A percentile compares a stretch with the other conserved stretches of the same genome.
Conservation (phyloP, 2,888 invertebrate genomes). For the Ennomos erosarius region DNA sequence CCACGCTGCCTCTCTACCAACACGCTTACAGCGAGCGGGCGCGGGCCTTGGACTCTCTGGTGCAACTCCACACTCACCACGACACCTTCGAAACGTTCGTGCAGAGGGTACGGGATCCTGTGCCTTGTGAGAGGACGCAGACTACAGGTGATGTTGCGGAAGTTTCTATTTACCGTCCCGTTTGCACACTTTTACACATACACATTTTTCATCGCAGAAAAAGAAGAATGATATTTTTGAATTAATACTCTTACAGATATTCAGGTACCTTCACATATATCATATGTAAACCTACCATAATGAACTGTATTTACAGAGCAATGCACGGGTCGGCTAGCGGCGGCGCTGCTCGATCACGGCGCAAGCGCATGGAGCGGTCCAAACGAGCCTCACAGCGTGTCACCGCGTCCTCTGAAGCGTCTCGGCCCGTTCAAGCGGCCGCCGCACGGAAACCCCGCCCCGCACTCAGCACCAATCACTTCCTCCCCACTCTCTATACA, state of each 20-base stretch:
- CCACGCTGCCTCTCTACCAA: slow-evolving; percentile 95
- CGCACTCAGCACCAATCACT: slow-evolving; percentile 49
- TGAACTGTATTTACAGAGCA: slow-evolving; percentile 52
- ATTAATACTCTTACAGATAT: too few relatives aligned
- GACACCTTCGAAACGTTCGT: slow-evolving; percentile 95
- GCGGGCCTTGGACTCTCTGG: slow-evolving; percentile 93
- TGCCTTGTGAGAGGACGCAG: slow-evolving; percentile 33
- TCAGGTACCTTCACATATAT: too few relatives aligned
- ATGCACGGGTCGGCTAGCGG: slow-evolving; percentile 81
- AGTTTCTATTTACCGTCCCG: too few relatives aligned
- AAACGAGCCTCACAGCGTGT: slow-evolving; percentile 66
- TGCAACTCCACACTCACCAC: slow-evolving; percentile 93
- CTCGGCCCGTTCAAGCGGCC: slow-evolving; percentile 87
- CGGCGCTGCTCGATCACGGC: slow-evolving; percentile 86
- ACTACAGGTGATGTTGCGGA: too few relatives aligned
- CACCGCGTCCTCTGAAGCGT: slow-evolving; percentile 89
- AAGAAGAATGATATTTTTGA: too few relatives aligned
- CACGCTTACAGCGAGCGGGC: slow-evolving; percentile 97
- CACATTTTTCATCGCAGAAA: too few relatives aligned
- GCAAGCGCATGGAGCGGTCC: slow-evolving; percentile 66
- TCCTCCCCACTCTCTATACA: slow-evolving; percentile 41
- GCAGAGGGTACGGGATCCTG: slow-evolving; percentile 69
- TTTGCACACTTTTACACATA: too few relatives aligned
- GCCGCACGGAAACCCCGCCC: slow-evolving; percentile 44
- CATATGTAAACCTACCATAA: too few relatives aligned